Evolutionary conservation across 2,113 vertebrate species (phyloP).

Genomic region (Macroglossus sobrinus): DNA sequence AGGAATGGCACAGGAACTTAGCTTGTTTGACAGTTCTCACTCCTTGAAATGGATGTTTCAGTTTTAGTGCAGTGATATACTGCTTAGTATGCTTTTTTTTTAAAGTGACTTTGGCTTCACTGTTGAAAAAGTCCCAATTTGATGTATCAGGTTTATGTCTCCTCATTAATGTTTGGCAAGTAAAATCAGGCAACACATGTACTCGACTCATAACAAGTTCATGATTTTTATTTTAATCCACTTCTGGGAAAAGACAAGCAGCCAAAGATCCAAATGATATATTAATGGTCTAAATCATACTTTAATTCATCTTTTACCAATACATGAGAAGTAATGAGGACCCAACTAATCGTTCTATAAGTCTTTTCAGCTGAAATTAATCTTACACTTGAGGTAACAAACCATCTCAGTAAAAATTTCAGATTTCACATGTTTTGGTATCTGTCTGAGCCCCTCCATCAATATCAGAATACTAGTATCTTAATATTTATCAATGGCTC

Average conservation of each 20-base stretch:
- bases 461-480: background rate
- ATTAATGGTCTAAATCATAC: conserved; percentile 53
- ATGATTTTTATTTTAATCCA: conserved; percentile 68
- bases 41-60: background rate
- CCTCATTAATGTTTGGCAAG: conserved; percentile 72
- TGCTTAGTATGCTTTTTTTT: background rate
- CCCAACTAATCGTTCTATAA: background rate
- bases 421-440: background rate
- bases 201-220: conserved; percentile 55
- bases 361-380: background rate
- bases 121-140: conserved; percentile 23
- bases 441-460: background rate
- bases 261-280: conserved; percentile 69
- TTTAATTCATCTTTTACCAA: conserved; percentile 62
- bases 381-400: conserved; percentile 13
- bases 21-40: background rate
- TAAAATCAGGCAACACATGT: conserved; percentile 58
- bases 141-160: conserved; percentile 61
- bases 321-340: background rate
- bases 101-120: conserved; percentile 38
- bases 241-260: conserved; percentile 69
- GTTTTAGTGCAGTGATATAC: background rate
- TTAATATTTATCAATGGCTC: background rate
- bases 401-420: background rate
- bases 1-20: background rate